Percentiles rank a stretch among this genome's conserved stretches.
Evolutionary conservation across 2,888 invertebrate genomes (phyloP).

Genomic region (Cartodere bifasciata): DNA sequence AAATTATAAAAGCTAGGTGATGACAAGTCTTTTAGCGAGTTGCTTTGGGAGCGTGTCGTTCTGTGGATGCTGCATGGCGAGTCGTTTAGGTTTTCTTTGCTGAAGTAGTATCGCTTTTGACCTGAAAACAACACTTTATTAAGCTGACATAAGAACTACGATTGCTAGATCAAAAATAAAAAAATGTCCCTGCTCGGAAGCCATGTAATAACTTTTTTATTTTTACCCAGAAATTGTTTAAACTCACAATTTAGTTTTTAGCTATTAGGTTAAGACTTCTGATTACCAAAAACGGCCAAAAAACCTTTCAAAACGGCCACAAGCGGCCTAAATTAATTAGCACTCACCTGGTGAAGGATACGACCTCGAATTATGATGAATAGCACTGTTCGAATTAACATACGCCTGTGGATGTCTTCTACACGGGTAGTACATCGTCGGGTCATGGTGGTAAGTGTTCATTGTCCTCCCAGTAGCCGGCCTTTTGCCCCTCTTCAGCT

Average conservation of each 20-base stretch:
- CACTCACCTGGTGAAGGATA: conserved; percentile 14
- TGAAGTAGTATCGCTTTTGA: conserved; percentile 50
- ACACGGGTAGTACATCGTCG: conserved; percentile 32
- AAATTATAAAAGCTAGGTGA: conserved; percentile 50
- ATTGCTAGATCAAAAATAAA: too few relatives aligned
- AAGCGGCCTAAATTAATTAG: too few relatives aligned
- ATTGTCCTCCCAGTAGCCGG: conserved; percentile 24
- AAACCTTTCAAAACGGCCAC: too few relatives aligned
- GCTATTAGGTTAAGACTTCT: too few relatives aligned
- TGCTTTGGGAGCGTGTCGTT: conserved; percentile 36
- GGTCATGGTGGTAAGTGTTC: conserved; percentile 27
- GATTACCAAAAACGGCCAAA: too few relatives aligned
- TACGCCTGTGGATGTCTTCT: conserved; percentile 36
- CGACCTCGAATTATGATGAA: conserved; percentile 23
- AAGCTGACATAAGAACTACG: conserved; percentile 33
- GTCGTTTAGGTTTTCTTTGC: conserved; percentile 40
- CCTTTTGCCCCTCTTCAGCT: conserved; percentile 25
- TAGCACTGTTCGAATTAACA: conserved; percentile 33
- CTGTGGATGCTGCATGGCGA: conserved; percentile 46
- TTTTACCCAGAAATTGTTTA: too few relatives aligned
- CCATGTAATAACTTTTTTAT: too few relatives aligned
- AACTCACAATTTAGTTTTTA: too few relatives aligned
- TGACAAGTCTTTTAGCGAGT: conserved; percentile 45
- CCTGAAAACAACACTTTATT: too few relatives aligned
- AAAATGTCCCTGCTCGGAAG: too few relatives aligned